Evolutionary conservation across 1,140 invertebrate species (phyloP).

Genomic region (Microplitis demolitor): DNA sequence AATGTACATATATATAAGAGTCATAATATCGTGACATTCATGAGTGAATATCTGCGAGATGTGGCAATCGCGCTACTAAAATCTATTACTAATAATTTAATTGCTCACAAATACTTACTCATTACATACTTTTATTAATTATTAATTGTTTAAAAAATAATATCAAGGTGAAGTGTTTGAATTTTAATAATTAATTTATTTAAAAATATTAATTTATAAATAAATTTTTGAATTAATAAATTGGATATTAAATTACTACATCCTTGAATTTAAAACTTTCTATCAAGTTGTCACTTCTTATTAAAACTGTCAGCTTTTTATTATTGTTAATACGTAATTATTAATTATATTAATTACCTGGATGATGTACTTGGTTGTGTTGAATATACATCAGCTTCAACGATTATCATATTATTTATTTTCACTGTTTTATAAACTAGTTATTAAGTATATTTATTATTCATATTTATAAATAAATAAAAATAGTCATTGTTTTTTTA

Average conservation of each 20-base stretch:
- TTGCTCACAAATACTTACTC: not conserved
- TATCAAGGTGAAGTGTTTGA: no score
- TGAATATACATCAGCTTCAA: not conserved
- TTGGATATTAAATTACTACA: no score
- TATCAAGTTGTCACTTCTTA: no score
- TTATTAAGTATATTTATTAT: not conserved
- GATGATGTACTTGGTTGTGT: not conserved
- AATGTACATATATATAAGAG: not conserved
- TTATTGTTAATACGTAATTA: not conserved
- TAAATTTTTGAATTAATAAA: no score
- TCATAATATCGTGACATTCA: not conserved
- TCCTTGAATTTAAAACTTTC: no score
- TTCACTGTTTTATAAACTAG: not conserved
- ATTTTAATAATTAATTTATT: no score
- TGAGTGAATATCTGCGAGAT: not conserved
- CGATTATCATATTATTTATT: not conserved
- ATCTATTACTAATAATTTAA: not conserved
- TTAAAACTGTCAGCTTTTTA: not conserved
- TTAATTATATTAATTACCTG: not conserved
- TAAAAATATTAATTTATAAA: no score
- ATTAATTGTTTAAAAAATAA: no score
- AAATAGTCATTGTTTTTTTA: no score
- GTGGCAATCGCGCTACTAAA: not conserved
- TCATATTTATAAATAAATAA: no score
- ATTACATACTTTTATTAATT: no score